Base-by-base conservation (phyloP, 2,888 invertebrate genomes). In the Biston betularia region DNA sequence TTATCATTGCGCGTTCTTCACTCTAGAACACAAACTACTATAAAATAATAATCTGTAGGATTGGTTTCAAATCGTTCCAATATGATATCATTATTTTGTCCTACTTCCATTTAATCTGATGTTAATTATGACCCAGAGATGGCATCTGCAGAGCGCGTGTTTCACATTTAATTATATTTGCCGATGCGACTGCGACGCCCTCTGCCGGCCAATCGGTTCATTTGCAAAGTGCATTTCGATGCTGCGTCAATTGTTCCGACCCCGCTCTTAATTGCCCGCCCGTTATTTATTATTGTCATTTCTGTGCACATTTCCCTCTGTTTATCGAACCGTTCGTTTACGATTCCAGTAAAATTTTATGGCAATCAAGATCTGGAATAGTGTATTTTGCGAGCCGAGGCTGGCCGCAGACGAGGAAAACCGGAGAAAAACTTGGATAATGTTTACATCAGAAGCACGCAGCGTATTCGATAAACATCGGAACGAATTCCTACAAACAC, bases 221-320 rank as follows among this genome's bases (percentile, higher is more conserved):
- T 93, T 93, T 93, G 91, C 91, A 90, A 92, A 93, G 93, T 93
- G 92, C 93, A 93, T 91, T 92, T 92, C 91, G 87, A 92, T 93
- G 91, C 90, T 83, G 83, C 75, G 79, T 82, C 88, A 82, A 90
- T 90, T 89, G 89, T 89, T 83, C 85, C 86, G 86, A 86, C 89
- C 88, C 89, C 79, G 83, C 78, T 83, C 85, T 90, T 92, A 92
- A 93, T 93, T 92, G 92, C 86, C 83, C 79, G 77, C 79, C 81
- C 85, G 84, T 90, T 90, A 90, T 90, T 90, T 90, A 90, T 91
- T 89, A 89, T 90, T 89, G 88, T 85, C 86, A 86, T 88, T 89
- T 83, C 85, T 84, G 86, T 84, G 80, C 80, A 84, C 84, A 87
- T 86, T 86, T 84, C 82, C 77, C 80, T 77, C 73, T 83, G 82